Conservation (phyloP, 2,797 vertebrate genomes). For the Chlorospingus flavigularis region DNA sequence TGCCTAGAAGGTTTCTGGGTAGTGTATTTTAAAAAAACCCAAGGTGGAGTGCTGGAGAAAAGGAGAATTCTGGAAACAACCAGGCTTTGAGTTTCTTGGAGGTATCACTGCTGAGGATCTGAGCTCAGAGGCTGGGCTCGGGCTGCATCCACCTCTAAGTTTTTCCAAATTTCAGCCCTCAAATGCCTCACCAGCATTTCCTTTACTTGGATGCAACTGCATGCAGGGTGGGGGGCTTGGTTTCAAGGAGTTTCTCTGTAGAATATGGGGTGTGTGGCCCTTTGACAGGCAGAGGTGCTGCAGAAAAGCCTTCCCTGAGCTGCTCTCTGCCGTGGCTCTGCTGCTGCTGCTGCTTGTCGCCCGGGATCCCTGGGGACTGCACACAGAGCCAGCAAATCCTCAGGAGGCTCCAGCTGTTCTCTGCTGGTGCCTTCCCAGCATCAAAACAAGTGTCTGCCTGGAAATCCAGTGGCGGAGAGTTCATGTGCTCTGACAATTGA, state of each 20-base stretch:
- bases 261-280: rapidly evolving
- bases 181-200: rapidly evolving
- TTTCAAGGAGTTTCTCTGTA: background rate
- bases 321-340: rapidly evolving
- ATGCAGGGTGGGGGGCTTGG: background rate
- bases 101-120: background rate
- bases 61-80: background rate
- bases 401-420: rapidly evolving
- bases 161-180: background rate
- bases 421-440: background rate
- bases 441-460: background rate
- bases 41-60: background rate
- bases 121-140: background rate
- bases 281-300: background rate
- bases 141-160: background rate
- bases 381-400: rapidly evolving
- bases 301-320: background rate
- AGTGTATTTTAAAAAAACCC: background rate
- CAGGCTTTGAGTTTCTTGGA: background rate
- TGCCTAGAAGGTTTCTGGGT: background rate
- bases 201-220: background rate
- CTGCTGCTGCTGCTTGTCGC: background rate
- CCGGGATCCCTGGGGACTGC: rapidly evolving
- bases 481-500: background rate
- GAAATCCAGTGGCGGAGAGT: rapidly evolving